Conservation (phyloP, 2,113 vertebrate genomes). For the Tragelaphus scriptus region DNA sequence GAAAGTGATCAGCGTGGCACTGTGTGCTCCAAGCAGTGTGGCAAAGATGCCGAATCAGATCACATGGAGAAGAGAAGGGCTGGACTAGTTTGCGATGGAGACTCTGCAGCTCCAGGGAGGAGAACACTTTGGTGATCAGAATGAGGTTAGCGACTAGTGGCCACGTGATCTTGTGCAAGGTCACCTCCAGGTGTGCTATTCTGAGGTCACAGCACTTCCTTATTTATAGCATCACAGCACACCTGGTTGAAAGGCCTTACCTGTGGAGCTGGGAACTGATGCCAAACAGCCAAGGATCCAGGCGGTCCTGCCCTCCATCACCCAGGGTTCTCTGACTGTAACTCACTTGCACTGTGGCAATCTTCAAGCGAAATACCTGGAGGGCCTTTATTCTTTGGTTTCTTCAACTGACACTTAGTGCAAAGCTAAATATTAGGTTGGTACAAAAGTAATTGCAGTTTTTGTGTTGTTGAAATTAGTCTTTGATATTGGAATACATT, state of each 20-base stretch:
- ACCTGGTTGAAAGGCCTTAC: neutral
- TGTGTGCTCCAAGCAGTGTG: neutral
- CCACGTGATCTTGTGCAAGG: neutral
- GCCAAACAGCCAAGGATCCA: neutral
- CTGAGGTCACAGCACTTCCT: neutral
- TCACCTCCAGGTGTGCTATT: neutral
- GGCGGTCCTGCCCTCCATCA: neutral
- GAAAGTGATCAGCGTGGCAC: neutral
- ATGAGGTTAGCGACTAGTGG: neutral
- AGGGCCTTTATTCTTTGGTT: neutral
- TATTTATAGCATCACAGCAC: neutral
- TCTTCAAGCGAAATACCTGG: neutral
- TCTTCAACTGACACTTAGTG: neutral
- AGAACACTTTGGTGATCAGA: neutral
- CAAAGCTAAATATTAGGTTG: neutral
- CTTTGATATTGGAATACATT: neutral
- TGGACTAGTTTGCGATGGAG: accelerated
- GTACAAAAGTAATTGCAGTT: neutral
- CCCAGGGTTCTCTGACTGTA: neutral
- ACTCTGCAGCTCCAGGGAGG: neutral
- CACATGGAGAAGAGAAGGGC: neutral
- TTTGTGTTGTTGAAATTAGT: neutral
- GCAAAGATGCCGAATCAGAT: neutral
- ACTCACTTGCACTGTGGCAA: neutral
- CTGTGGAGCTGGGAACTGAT: neutral